Conservation (phyloP, 2,797 vertebrate species). For the Sebastes oblongus region DNA sequence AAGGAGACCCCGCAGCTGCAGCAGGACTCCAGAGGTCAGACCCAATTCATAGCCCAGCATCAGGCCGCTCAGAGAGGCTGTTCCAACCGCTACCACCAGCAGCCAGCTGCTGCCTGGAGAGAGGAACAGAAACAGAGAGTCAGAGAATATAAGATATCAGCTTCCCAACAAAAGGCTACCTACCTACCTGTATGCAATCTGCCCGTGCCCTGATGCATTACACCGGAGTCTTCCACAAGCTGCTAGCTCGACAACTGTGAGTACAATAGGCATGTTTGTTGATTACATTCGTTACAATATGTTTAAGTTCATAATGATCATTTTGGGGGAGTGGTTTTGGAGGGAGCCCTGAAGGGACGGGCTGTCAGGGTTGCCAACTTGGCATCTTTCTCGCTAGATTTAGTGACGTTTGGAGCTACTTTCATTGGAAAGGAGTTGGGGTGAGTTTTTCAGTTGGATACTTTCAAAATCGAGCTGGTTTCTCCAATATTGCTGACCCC, state of each 20-base stretch:
- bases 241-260: too few relatives aligned
- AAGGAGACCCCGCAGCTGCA: constrained; percentile 88
- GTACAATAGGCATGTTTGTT: too few relatives aligned
- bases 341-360: too few relatives aligned
- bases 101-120: constrained; percentile 86
- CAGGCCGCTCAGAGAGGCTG: constrained; percentile 92
- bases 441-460: not conserved
- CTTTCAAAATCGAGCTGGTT: not conserved
- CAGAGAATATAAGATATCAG: not conserved
- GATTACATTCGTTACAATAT: too few relatives aligned
- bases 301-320: too few relatives aligned
- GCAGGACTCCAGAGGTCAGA: constrained; percentile 92
- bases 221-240: too few relatives aligned
- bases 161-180: not conserved
- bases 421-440: not conserved
- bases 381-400: too few relatives aligned
- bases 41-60: constrained; percentile 95
- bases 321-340: too few relatives aligned
- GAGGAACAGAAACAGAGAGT: constrained; percentile 19
- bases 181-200: not conserved
- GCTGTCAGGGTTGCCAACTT: too few relatives aligned
- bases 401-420: not conserved
- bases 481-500: not conserved
- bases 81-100: constrained; percentile 84
- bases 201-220: too few relatives aligned